Evolutionary conservation across 2,797 vertebrate genomes (phyloP), one percentile per base, ranked within the genome.

Genomic region (Podarcis lilfordi): DNA sequence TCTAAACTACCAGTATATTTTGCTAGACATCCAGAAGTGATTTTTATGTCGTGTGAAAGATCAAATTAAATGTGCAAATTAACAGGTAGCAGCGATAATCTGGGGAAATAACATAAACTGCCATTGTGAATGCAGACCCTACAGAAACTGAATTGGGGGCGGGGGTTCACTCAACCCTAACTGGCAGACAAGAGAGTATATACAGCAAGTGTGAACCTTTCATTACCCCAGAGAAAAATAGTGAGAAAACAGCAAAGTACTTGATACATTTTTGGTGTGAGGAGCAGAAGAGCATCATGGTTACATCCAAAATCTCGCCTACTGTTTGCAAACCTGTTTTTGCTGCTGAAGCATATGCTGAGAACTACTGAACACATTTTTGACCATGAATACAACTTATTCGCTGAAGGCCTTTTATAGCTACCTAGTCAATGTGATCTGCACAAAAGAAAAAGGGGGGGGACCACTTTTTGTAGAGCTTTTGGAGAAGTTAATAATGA

Each of bases 401-500:
- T 17, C 71, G 71, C 66, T 45, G 19, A 50, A 32, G 21, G 80
- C 40, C 72, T 72, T 19, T 69, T 64, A 29, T 59, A n/a, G 50
- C 45, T 88, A 25, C 29, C 21, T 76, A 59, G 13, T 43, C 50
- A 43, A 11, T 43, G 7, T 78, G 32, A 8, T 6, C 80, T 77
- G 25, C n/a, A 25, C 23, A 40, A 4, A 59, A 4, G 13, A 55
- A 55, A 55, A 50, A 15, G 1, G 1, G 43, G 32, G n/a, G 17
- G 3, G 3, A 4, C 13, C 19, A 25, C 13, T 81, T 84, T 37
- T 17, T 10, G 21, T 35, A 72, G 3, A 27, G 1, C 0, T 0
- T 4, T n/a, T 25, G 15, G 66, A 59, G 35, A 89, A 0, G 0
- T 79, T 68, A 1, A 43, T 3, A 25, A 5, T 74, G 68, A 85